Evolutionary conservation across 2,113 vertebrate genomes (phyloP), one percentile per base, ranked within the genome.

Genomic region (Elephantulus edwardii): DNA sequence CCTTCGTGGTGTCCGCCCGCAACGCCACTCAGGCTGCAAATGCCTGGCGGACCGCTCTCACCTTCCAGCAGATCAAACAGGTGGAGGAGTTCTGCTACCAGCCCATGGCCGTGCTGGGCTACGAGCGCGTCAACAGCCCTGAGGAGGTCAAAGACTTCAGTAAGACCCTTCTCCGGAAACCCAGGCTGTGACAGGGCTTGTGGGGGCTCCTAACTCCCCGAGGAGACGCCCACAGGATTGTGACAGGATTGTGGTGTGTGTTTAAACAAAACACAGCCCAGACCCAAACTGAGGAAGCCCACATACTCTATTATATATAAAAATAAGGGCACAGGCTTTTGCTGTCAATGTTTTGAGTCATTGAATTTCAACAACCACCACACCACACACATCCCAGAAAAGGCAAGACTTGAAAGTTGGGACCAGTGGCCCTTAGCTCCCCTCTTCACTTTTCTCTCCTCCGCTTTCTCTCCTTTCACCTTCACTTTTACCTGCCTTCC

Each of bases 41-140:
- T 2, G 99, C 99, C 8, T 99, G 99, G 99, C 98, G 99, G 96
- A 99, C 98, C 90, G 98, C 99, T 22, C 98, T 99, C 70, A 99
- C 98, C 97, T 99, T 98, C 95, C 98, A 98, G 93, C 99, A 99
- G 98, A 99, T 99, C 96, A 99, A 98, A 97, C 99, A 99, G 96
- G 99, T 99, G 13, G 99, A 99, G 97, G 99, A 99, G 97, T 99
- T 99, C 95, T 99, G 99, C 96, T 98, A 98, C 76, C 98, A 99
- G 86, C 96, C 99, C 91, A 99, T 99, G 99, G 97, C 98, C 0
- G 96, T 99, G 93, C 97, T 99, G 92, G 99, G 99, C 60, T 99
- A 99, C 1, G 98, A 99, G 83, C 97, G 98, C 54, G 99, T 98
- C 6, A 96, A 96, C 96, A 99, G 98, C 87, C 98, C 98, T 0